Percentiles rank a stretch among this genome's conserved stretches.
phyloP scores from a whole-genome alignment of 2,888 invertebrate species.

The Seira sanloemensis region DNA sequence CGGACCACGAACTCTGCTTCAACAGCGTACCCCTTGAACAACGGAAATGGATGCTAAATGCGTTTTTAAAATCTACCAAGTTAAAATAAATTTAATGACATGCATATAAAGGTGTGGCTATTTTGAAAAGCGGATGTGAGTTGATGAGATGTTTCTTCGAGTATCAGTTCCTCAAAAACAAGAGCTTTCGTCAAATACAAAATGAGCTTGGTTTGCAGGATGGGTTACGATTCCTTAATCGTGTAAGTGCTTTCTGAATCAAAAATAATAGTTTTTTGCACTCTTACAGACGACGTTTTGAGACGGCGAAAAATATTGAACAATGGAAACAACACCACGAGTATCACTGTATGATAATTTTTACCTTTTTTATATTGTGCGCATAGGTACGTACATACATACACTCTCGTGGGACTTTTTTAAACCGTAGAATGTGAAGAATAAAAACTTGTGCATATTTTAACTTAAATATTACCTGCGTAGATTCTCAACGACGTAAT shows the following conservation, averaged over 20 bases:
- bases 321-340: too few relatives aligned
- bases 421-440: too few relatives aligned
- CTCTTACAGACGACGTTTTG: not conserved
- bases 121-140: conserved; percentile 62
- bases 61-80: conserved; percentile 21
- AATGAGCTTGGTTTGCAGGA: conserved; percentile 30
- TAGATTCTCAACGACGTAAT: too few relatives aligned
- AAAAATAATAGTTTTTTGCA: not conserved
- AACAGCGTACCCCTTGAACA: conserved; percentile 47
- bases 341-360: too few relatives aligned
- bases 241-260: too few relatives aligned
- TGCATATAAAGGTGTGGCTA: conserved; percentile 63
- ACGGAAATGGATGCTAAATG: conserved; percentile 61
- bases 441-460: too few relatives aligned
- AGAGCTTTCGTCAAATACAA: conserved; percentile 51
- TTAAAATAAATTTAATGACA: conserved; percentile 54
- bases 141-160: conserved; percentile 52
- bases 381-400: too few relatives aligned
- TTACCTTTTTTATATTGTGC: too few relatives aligned
- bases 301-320: too few relatives aligned
- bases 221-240: too few relatives aligned
- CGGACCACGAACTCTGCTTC: conserved; percentile 60
- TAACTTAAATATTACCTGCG: too few relatives aligned
- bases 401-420: too few relatives aligned
- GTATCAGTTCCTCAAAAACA: conserved; percentile 51